Evolutionary conservation across 2,797 vertebrate genomes (phyloP).

Genomic region (Balearica regulorum): DNA sequence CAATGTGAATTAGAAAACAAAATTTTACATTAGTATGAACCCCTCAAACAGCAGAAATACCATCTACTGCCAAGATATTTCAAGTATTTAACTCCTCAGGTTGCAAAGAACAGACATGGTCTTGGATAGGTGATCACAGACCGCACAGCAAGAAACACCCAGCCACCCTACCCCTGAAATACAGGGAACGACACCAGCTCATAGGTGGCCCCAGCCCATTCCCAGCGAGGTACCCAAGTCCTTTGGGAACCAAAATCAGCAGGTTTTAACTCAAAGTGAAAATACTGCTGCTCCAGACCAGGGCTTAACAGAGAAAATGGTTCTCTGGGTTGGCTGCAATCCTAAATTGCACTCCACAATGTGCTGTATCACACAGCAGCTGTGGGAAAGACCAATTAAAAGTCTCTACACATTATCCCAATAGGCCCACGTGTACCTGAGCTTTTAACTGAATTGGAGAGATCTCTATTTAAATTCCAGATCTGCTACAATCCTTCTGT

Average conservation of each 20-base stretch:
- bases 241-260: neutral
- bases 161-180: neutral
- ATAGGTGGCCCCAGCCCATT: rapidly evolving
- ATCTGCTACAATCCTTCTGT: neutral
- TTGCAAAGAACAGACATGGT: neutral
- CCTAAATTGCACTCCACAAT: neutral
- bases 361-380: neutral
- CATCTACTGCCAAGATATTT: neutral
- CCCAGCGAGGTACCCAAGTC: neutral
- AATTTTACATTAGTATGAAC: neutral
- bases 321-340: neutral
- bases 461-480: neutral
- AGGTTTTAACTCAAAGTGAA: rapidly evolving
- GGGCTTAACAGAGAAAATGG: neutral
- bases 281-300: neutral
- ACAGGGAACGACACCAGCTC: neutral
- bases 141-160: neutral
- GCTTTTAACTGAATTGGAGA: neutral
- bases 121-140: neutral
- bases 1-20: neutral
- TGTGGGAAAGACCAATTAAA: neutral
- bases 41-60: neutral
- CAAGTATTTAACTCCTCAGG: neutral
- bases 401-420: neutral
- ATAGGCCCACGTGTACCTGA: rapidly evolving